Evolutionary conservation across 64 coral and sea anemone species (phyloP), one percentile per base, ranked within the genome.

Genomic region (Montipora capricornis): DNA sequence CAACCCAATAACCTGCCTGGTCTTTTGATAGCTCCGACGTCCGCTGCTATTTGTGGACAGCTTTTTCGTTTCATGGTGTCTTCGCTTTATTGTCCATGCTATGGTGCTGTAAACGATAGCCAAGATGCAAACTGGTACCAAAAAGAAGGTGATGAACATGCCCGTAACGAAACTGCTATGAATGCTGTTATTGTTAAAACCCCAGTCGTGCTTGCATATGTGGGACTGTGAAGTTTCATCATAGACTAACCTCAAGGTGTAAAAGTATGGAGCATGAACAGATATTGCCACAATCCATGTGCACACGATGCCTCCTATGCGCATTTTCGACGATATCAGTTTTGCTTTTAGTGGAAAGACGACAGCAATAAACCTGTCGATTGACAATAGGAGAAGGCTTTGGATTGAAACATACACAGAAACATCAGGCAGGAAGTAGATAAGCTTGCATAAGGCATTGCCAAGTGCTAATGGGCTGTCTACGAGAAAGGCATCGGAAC

Each of bases 391-490:
- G 26, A 26, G 26, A 26, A 26, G 26, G 26, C 26, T 26, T 26
- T 26, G 26, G 26, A 26, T 26, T 26, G 26, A 89, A 16, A 89
- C 75, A n/a, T n/a, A 19, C 45, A 62, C 3, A 61, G 71, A 89
- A n/a, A 89, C 87, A 89, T 89, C 87, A 1, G 49, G 49, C 3
- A 89, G 47, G 77, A 89, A 77, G 75, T 77, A 58, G 26, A 9
- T 16, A n/a, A 77, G 20, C 57, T 77, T 89, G 73, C 87, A 89
- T 12, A 77, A 44, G 17, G 60, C 45, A 5, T 60, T 11, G 29
- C 87, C 87, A 6, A 89, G 15, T 44, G 62, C 5, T 29, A 6
- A 49, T 12, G 87, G 51, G 17, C 75, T 55, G 22, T 88, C 46
- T 3, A 88, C 47, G 12, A 19, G 47, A 26, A 61, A 88, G 11